Evolutionary conservation across 2,888 invertebrate species (phyloP).

Genomic region (Pheosia gnoma): DNA sequence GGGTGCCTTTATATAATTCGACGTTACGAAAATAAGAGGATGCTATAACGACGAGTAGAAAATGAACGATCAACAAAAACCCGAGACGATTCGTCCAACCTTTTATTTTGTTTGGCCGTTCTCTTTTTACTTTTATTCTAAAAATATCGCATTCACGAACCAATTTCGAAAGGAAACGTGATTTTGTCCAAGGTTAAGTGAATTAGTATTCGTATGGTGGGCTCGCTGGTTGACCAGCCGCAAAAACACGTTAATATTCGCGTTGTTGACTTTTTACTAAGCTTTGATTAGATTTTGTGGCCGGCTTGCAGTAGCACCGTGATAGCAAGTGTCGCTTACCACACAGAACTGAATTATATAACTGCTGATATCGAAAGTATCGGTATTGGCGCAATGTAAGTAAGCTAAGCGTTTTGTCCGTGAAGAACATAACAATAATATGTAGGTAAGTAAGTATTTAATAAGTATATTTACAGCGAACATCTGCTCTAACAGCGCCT

Average conservation of each 20-base stretch:
- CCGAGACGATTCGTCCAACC: constrained; percentile 68
- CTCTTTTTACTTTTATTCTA: constrained; percentile 81
- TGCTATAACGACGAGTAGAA: constrained; percentile 51
- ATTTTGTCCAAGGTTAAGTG: constrained; percentile 78
- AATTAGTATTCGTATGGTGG: constrained; percentile 80
- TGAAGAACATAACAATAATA: neutral
- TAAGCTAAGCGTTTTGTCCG: neutral
- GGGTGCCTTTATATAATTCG: constrained; percentile 54
- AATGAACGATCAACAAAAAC: constrained; percentile 71
- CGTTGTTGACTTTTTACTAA: constrained; percentile 70
- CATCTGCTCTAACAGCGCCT: constrained; percentile 1
- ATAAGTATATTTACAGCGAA: neutral
- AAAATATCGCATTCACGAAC: constrained; percentile 82
- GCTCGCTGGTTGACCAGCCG: constrained; percentile 77
- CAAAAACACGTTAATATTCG: constrained; percentile 78
- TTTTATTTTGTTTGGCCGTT: constrained; percentile 72
- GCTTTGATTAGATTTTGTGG: constrained; percentile 67
- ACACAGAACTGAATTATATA: neutral
- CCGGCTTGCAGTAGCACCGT: constrained; percentile 18
- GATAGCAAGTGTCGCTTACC: neutral
- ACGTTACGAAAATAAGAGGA: constrained; percentile 53
- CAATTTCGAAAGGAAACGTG: constrained; percentile 84
- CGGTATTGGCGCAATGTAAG: neutral
- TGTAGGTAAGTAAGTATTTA: neutral
- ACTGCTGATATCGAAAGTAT: neutral